Evolutionary conservation across 2,888 invertebrate species (phyloP).

Genomic region (Stegana nigrithorax): DNA sequence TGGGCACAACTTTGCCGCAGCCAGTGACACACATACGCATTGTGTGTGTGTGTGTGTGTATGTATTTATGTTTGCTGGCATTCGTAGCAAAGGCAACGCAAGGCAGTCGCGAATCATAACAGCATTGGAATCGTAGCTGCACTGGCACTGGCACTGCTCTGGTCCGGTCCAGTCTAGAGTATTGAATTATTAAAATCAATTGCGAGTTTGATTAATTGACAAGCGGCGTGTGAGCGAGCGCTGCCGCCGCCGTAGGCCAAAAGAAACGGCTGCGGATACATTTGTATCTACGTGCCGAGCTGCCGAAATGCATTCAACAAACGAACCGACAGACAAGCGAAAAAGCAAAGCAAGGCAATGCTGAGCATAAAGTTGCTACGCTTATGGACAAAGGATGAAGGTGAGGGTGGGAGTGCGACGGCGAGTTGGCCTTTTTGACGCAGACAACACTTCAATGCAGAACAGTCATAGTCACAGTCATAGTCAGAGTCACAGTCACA

Average conservation of each 20-base stretch:
- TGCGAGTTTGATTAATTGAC: constrained; percentile 55
- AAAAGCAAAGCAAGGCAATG: constrained; percentile 12
- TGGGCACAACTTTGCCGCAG: no score
- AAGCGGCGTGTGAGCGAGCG: no score
- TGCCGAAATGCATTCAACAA: constrained; percentile 11
- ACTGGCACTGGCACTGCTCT: background rate
- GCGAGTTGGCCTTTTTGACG: constrained; percentile 10
- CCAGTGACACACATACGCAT: no score
- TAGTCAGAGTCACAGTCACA: no score
- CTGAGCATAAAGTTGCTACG: no score
- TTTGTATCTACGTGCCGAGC: no score
- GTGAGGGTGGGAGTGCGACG: no score
- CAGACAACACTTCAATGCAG: constrained; percentile 11
- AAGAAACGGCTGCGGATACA: constrained; percentile 1
- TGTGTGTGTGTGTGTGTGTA: background rate
- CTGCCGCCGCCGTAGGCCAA: no score
- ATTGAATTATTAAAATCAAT: constrained; percentile 51
- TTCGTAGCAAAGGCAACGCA: constrained; percentile 32
- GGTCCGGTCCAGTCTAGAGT: no score
- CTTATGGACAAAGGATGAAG: no score
- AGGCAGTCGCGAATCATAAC: background rate
- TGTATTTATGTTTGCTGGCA: constrained; percentile 26
- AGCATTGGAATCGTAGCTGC: constrained; percentile 26
- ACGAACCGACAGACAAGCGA: background rate
- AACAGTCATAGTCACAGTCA: no score